Percentiles rank a stretch among this genome's conserved stretches.
Evolutionary conservation across 2,888 invertebrate species (phyloP).

Genomic region (Eilema sororculum): DNA sequence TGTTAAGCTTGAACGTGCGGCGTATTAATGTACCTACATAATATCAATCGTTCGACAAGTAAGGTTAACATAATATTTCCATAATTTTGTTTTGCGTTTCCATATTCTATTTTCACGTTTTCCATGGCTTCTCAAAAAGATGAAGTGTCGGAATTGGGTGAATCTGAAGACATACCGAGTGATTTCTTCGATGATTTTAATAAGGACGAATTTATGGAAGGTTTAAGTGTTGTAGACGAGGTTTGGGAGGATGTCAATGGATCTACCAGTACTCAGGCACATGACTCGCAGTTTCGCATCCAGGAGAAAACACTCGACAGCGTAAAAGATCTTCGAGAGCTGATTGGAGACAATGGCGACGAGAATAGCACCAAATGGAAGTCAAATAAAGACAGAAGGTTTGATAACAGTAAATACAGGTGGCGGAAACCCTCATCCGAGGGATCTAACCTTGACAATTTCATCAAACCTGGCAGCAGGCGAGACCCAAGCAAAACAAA

Average conservation of each 20-base stretch:
- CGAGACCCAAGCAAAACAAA: conserved; percentile 80
- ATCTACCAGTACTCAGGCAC: conserved; percentile 21
- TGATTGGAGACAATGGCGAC: conserved; percentile 58
- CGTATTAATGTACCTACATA: not conserved
- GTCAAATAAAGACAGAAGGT: not conserved
- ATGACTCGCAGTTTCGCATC: conserved; percentile 47
- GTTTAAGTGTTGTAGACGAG: conserved; percentile 80
- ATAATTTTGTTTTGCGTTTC: conserved; percentile 16
- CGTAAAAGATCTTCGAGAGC: conserved; percentile 70
- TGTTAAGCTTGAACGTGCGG: not conserved
- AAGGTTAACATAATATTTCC: conserved; percentile 4
- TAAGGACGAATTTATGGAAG: conserved; percentile 81
- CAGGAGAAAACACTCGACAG: conserved; percentile 59
- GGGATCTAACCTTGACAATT: conserved; percentile 63
- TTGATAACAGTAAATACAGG: conserved; percentile 18
- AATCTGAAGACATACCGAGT: conserved; percentile 78
- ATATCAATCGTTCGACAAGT: not conserved
- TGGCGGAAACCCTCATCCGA: conserved; percentile 30
- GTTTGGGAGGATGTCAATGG: conserved; percentile 71
- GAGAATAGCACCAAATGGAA: conserved; percentile 18
- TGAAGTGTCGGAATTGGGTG: conserved; percentile 56
- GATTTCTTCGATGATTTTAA: conserved; percentile 83
- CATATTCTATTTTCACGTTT: conserved; percentile 16
- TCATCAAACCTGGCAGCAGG: conserved; percentile 78
- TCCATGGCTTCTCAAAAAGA: conserved; percentile 53